Evolutionary conservation across 2,888 invertebrate genomes (phyloP).

Genomic region (Crossocerus cetratus): DNA sequence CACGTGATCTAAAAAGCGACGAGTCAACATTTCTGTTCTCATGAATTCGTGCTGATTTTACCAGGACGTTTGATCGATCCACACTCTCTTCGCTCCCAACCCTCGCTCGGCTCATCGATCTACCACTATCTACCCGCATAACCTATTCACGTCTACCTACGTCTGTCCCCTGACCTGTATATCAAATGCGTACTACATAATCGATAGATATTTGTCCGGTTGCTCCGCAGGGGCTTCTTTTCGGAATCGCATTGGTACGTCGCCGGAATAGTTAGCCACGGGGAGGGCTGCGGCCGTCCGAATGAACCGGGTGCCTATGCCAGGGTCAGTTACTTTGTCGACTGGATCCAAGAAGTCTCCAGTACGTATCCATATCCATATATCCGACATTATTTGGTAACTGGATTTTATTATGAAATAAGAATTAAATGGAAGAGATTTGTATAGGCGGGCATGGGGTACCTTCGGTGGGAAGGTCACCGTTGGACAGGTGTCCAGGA

Average conservation of each 20-base stretch:
- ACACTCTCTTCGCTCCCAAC: too few species aligned
- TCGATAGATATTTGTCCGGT: background rate
- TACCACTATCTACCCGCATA: too few species aligned
- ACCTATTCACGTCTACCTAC: too few species aligned
- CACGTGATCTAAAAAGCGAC: too few species aligned
- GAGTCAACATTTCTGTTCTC: too few species aligned
- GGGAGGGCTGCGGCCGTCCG: slow-evolving; percentile 89
- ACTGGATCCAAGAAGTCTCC: slow-evolving; percentile 84
- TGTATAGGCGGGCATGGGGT: slow-evolving; percentile 5
- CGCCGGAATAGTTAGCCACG: slow-evolving; percentile 91
- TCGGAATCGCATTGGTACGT: slow-evolving; percentile 86
- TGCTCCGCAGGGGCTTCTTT: slow-evolving; percentile 79
- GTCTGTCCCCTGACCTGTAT: too few species aligned
- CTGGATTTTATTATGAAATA: background rate
- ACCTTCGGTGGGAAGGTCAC: slow-evolving; percentile 61
- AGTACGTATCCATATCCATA: slow-evolving; percentile 76
- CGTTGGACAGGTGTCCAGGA: slow-evolving; percentile 84
- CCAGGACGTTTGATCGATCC: too few species aligned
- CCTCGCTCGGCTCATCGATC: too few species aligned
- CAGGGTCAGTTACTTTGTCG: slow-evolving; percentile 84
- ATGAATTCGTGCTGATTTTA: too few species aligned
- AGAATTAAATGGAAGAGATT: background rate
- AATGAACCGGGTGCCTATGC: slow-evolving; percentile 91
- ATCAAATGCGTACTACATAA: too few species aligned
- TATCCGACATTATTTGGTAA: too few species aligned